Conservation (phyloP, 2,797 vertebrate species). For the Siniperca scherzeri region DNA sequence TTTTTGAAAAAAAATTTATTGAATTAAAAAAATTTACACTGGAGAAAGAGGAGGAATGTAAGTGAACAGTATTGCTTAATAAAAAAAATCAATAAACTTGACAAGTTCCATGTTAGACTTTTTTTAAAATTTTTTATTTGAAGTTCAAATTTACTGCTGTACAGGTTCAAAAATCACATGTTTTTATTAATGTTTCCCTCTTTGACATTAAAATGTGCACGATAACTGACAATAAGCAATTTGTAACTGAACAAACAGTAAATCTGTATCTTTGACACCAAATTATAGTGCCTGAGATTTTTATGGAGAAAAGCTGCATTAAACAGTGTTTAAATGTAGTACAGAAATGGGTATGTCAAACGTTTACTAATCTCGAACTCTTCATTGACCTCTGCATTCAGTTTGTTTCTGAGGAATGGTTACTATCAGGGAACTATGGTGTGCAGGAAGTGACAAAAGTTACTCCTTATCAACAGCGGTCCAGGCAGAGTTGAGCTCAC, state of each 20-base stretch:
- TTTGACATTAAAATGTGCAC: not conserved
- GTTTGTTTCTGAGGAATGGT: not conserved
- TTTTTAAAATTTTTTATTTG: constrained; percentile 29
- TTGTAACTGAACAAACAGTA: not conserved
- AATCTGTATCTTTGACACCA: not conserved
- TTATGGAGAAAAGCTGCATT: too few relatives aligned
- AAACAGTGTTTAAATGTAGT: too few relatives aligned
- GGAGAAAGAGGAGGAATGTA: constrained; percentile 86
- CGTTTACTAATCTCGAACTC: not conserved
- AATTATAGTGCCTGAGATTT: not conserved
- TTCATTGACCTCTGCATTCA: not conserved
- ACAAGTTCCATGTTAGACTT: not conserved
- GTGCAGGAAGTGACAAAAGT: not conserved
- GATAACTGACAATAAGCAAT: not conserved
- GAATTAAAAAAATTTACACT: constrained; percentile 83
- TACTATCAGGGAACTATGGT: not conserved
- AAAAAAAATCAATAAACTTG: constrained; percentile 83
- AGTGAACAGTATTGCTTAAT: constrained; percentile 89
- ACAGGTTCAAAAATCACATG: not conserved
- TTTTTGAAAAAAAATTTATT: constrained; percentile 78
- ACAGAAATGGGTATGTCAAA: not conserved
- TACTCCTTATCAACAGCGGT: not conserved
- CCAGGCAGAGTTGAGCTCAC: not conserved
- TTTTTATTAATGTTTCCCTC: not conserved
- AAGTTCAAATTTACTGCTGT: not conserved